Evolutionary conservation across 2,113 vertebrate species (phyloP).

Genomic region (Triplophysa tibetana): DNA sequence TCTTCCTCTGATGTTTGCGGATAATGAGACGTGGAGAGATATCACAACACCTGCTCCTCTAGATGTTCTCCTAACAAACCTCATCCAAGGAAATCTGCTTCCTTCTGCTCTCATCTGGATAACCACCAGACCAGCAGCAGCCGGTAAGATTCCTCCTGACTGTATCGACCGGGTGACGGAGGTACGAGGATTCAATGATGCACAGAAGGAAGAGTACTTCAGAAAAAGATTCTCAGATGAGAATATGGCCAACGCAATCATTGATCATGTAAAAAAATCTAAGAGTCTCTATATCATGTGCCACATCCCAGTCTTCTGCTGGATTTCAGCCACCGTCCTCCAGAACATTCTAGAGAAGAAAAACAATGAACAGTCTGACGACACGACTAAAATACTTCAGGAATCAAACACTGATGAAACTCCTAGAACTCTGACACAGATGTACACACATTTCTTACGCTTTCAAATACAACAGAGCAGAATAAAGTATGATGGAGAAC

Average conservation of each 20-base stretch:
- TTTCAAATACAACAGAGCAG: slow-evolving; percentile 20
- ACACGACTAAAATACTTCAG: background rate
- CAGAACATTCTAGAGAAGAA: too few species aligned
- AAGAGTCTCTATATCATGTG: background rate
- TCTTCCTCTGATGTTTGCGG: too few species aligned
- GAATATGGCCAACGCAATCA: background rate
- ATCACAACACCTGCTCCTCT: background rate
- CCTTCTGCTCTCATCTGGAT: too few species aligned
- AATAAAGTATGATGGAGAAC: background rate
- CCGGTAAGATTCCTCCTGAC: too few species aligned
- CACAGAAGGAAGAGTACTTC: too few species aligned
- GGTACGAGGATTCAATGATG: too few species aligned
- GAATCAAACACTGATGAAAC: slow-evolving; percentile 9
- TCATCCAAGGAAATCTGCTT: background rate
- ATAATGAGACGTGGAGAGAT: background rate
- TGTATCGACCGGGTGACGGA: too few species aligned
- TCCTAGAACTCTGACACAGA: slow-evolving; percentile 36
- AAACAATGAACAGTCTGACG: background rate
- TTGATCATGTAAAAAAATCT: slow-evolving; percentile 13
- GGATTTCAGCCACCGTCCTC: slow-evolving; percentile 4
- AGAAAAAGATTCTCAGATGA: background rate
- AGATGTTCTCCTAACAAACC: slow-evolving; percentile 8
- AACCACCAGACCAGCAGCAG: too few species aligned
- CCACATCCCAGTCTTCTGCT: background rate
- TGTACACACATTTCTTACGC: slow-evolving; percentile 38